A percentile compares a stretch with the other conserved stretches of the same genome.
phyloP scores from a whole-genome alignment of 2,888 invertebrate species.

The Cerastis leucographa region DNA sequence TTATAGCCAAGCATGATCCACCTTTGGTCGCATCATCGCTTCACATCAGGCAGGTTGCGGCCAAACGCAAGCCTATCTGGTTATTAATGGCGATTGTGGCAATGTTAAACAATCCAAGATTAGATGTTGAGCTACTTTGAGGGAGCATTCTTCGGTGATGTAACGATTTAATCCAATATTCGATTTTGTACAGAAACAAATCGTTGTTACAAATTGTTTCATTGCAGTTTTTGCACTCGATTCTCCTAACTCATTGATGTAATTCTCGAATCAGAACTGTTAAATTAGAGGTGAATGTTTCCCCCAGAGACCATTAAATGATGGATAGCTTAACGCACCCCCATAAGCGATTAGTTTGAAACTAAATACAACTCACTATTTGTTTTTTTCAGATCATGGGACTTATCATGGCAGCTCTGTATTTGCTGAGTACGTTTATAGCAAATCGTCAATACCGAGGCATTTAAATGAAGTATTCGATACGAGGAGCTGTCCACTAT shows the following conservation, averaged over 20 bases:
- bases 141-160: not conserved
- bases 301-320: not conserved
- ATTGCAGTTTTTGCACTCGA: not conserved
- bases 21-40: too few relatives aligned
- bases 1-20: too few relatives aligned
- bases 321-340: not conserved
- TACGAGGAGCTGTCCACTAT: conserved; percentile 22
- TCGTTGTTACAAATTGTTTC: not conserved
- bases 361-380: conserved; percentile 14
- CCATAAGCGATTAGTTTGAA: not conserved
- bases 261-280: not conserved
- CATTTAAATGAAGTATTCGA: conserved; percentile 79
- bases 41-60: too few relatives aligned
- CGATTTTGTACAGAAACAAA: not conserved
- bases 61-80: too few relatives aligned
- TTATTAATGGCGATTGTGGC: not conserved
- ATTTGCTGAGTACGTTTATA: conserved; percentile 94
- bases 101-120: not conserved
- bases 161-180: not conserved
- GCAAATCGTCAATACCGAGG: conserved; percentile 95
- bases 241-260: not conserved
- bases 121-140: not conserved
- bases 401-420: conserved; percentile 93
- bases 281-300: not conserved
- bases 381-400: conserved; percentile 93